Evolutionary conservation across 2,888 invertebrate species (phyloP).

Genomic region (Tachina grossa): DNA sequence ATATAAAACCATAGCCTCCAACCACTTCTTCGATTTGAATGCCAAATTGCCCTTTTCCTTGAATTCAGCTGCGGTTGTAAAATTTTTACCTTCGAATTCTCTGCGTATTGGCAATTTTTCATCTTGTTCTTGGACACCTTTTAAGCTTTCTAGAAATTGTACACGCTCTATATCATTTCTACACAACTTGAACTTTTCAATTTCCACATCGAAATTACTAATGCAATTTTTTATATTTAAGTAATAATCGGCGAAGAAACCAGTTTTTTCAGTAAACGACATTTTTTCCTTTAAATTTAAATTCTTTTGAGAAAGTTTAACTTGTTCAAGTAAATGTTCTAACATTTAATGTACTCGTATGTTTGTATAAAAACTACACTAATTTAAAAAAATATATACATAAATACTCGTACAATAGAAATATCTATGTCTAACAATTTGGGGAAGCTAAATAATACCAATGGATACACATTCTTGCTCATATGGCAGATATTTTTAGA

Average conservation of each 20-base stretch:
- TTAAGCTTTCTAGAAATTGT: slow-evolving; percentile 84
- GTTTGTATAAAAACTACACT: slow-evolving; percentile 52
- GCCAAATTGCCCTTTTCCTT: slow-evolving; percentile 89
- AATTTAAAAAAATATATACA: slow-evolving; percentile 22
- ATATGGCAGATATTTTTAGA: slow-evolving; percentile 55
- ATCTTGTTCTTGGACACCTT: slow-evolving; percentile 83
- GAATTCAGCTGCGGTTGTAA: slow-evolving; percentile 85
- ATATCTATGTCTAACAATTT: slow-evolving; percentile 30
- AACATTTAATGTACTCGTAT: not conserved
- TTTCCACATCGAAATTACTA: slow-evolving; percentile 84
- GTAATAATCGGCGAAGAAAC: slow-evolving; percentile 87
- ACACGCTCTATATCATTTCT: slow-evolving; percentile 87
- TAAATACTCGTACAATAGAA: slow-evolving; percentile 24
- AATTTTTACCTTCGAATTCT: slow-evolving; percentile 84
- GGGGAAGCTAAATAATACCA: not conserved
- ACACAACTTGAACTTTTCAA: slow-evolving; percentile 86
- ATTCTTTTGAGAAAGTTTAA: slow-evolving; percentile 16
- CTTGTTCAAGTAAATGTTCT: not conserved
- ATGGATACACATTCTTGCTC: slow-evolving; percentile 34
- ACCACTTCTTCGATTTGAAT: slow-evolving; percentile 88
- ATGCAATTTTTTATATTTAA: slow-evolving; percentile 84
- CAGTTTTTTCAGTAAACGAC: slow-evolving; percentile 79
- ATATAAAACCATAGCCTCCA: slow-evolving; percentile 87
- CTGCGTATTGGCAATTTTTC: slow-evolving; percentile 84
- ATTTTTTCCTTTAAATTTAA: slow-evolving; percentile 70